A percentile compares a stretch with the other conserved stretches of the same genome.
Evolutionary conservation across 53 echinoderm and acorn worm genomes (phyloP).

Genomic region (Echinarachnius parma): DNA sequence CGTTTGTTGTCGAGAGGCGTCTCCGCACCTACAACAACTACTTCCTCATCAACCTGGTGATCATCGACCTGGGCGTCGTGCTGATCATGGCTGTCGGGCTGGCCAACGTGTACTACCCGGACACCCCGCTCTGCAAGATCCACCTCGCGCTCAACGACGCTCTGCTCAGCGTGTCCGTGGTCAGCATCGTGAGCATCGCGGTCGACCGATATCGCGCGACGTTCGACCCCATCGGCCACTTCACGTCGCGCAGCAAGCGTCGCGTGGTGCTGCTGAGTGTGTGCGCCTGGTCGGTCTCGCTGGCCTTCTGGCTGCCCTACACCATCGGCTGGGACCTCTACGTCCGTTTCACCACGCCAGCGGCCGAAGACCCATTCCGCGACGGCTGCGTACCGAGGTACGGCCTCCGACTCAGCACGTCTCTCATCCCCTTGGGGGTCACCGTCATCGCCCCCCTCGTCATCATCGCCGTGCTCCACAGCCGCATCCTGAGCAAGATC

Average conservation of each 20-base stretch:
- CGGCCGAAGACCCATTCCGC: background rate
- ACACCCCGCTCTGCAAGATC: background rate
- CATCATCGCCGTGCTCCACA: slow-evolving; percentile 4
- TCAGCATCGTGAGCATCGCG: slow-evolving; percentile 20
- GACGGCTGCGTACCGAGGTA: slow-evolving; percentile 29
- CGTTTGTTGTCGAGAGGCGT: slow-evolving; percentile 1
- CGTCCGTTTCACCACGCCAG: slow-evolving; percentile 1
- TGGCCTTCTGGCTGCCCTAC: slow-evolving; percentile 18
- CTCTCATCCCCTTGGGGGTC: slow-evolving; percentile 6
- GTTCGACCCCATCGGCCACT: slow-evolving; percentile 29
- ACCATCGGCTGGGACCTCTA: slow-evolving; percentile 2
- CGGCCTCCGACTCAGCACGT: slow-evolving; percentile 4
- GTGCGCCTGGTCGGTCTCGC: background rate
- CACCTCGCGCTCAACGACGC: slow-evolving; percentile 9
- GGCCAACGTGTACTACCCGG: background rate
- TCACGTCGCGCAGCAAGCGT: slow-evolving; percentile 1
- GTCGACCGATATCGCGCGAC: slow-evolving; percentile 13
- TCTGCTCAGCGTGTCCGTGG: background rate
- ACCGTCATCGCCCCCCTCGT: slow-evolving; percentile 13
- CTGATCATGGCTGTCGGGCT: background rate
- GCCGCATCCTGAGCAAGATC: slow-evolving; percentile 22
- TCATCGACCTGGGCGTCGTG: slow-evolving; percentile 5
- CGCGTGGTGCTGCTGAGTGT: background rate
- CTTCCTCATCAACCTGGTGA: slow-evolving; percentile 22
- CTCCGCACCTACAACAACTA: slow-evolving; percentile 38